Base-by-base conservation (phyloP, 2,888 invertebrate species). In the Melieria omissa region DNA sequence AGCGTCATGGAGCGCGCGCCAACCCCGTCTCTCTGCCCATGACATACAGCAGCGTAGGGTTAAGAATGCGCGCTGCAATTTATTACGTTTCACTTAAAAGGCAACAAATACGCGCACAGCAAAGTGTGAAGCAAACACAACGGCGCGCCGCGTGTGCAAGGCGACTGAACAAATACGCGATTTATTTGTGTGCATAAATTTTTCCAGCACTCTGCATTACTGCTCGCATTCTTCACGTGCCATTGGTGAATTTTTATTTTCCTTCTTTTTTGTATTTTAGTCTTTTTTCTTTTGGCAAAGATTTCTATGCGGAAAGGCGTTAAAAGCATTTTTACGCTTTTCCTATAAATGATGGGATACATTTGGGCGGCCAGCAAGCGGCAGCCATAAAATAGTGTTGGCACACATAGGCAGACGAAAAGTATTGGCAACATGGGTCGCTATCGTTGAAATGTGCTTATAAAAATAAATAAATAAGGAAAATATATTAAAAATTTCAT, bases 181-280 rank as follows among this genome's bases (percentile, higher is more conserved):
- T 66, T 66, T 66, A 66, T 66, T 66, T 66, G 47, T 41, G 47
- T 58, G 66, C 58, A 66, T 66, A 58, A 58, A 66, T 66, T 66
- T 66, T 5, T 41, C 47, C 14, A 49, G 47, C 58, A 58, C 49
- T 66, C 60, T 46, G 58, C 58, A 66, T 58, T 58, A 49, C 66
- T 58, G 29, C n/a, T 57, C 29, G 9, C 47, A 42, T 47, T 55
- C 8, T 47, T n/a, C 14, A 55, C 3, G 29, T 54, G n/a, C 14
- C 4, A 10, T 42, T 41, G 9, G n/a, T 14, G 7, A 3, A 41
- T 12, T n/a, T 16, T 1, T 12, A 8, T n/a, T 12, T 57, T 16
- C 9, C 9, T 65, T n/a, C 29, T 29, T 52, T 12, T 41, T n/a
- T 29, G 46, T 12, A 49, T 64, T 44, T 10, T 5, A 9, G 7